Evolutionary conservation across 1,140 invertebrate genomes (phyloP).

Genomic region (Drepana arcuata): DNA sequence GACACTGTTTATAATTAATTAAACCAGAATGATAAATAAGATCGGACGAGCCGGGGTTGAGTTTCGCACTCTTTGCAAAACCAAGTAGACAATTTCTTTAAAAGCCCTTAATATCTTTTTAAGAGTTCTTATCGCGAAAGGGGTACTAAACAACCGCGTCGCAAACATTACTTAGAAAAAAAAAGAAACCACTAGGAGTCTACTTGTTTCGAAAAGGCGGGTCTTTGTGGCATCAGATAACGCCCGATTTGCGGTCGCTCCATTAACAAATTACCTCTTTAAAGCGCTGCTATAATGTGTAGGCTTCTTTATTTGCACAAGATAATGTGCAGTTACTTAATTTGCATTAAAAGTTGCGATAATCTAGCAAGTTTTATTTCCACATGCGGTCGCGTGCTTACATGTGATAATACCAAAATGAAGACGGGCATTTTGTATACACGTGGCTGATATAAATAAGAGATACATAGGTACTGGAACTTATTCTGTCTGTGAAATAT

Average conservation of each 20-base stretch:
- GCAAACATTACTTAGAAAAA: slow-evolving; percentile 62
- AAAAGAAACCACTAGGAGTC: slow-evolving; percentile 46
- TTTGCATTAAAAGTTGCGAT: neutral
- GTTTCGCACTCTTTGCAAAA: slow-evolving; percentile 6
- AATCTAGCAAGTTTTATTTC: slow-evolving; percentile 7
- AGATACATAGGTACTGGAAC: too few relatives aligned
- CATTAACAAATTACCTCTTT: slow-evolving; percentile 65
- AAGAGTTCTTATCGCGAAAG: slow-evolving; percentile 53
- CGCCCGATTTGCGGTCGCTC: slow-evolving; percentile 51
- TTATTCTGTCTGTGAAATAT: slow-evolving; percentile 5
- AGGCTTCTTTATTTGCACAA: slow-evolving; percentile 26
- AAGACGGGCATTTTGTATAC: slow-evolving; percentile 11
- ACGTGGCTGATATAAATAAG: too few relatives aligned
- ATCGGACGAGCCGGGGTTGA: slow-evolving; percentile 4
- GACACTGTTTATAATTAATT: too few relatives aligned
- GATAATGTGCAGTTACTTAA: slow-evolving; percentile 9
- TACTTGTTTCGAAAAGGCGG: slow-evolving; percentile 58
- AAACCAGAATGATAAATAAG: too few relatives aligned
- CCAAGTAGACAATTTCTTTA: slow-evolving; percentile 52
- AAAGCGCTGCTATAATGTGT: slow-evolving; percentile 27
- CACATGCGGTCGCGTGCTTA: slow-evolving; percentile 18
- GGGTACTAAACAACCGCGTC: slow-evolving; percentile 50
- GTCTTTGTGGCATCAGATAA: slow-evolving; percentile 58
- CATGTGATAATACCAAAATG: slow-evolving; percentile 12
- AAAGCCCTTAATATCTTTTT: slow-evolving; percentile 62